phyloP scores from a whole-genome alignment of 2,797 vertebrate genomes.

The Cephalopachus bancanus region DNA sequence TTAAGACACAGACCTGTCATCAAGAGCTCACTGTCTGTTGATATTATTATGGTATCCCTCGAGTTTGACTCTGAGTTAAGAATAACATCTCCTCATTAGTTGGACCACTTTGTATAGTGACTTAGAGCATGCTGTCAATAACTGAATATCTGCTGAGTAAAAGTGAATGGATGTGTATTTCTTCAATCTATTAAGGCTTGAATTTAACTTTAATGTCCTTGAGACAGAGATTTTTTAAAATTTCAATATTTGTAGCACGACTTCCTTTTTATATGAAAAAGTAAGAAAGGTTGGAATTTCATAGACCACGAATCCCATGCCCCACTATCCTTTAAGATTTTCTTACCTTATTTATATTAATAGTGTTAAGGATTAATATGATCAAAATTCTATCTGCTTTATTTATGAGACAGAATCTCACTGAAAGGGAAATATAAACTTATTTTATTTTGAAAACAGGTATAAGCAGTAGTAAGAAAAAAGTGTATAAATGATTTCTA shows the following conservation, averaged over 20 bases:
- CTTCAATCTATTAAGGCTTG: background rate
- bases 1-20: slow-evolving; percentile 12
- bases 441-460: background rate
- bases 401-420: background rate
- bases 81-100: slow-evolving; percentile 1
- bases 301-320: background rate
- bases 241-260: background rate
- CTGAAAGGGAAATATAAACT: background rate
- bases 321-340: background rate
- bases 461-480: background rate
- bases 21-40: background rate
- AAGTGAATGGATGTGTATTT: slow-evolving; percentile 1
- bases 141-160: background rate
- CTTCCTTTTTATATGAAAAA: background rate
- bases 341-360: background rate
- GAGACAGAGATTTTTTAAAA: background rate
- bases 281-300: background rate
- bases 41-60: background rate
- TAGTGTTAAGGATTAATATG: background rate
- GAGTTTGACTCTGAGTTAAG: slow-evolving; percentile 31
- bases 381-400: background rate
- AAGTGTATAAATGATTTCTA: background rate
- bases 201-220: slow-evolving; percentile 4
- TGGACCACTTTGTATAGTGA: background rate
- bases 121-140: background rate